A percentile compares a stretch with the other conserved stretches of the same genome.
Evolutionary conservation across 1,140 invertebrate genomes (phyloP).

Genomic region (Zaprionus lachaisei): DNA sequence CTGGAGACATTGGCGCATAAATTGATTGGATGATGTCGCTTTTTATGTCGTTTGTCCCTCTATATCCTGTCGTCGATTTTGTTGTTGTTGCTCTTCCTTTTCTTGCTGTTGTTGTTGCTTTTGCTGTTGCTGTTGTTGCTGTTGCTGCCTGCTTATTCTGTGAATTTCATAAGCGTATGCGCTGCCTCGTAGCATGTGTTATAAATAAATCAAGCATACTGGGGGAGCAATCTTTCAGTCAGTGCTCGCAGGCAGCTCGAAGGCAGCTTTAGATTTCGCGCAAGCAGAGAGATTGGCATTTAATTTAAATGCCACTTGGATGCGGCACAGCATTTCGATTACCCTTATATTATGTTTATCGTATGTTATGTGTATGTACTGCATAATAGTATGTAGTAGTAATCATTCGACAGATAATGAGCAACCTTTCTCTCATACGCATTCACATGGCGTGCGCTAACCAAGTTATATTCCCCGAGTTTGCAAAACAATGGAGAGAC

Average conservation of each 20-base stretch:
- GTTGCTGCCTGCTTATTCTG: slow-evolving; percentile 41
- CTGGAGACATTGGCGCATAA: slow-evolving; percentile 80
- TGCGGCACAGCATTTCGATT: slow-evolving; percentile 10
- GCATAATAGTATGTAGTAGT: background rate
- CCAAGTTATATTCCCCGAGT: slow-evolving; percentile 34
- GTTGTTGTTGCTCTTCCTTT: slow-evolving; percentile 16
- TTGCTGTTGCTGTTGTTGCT: slow-evolving; percentile 17
- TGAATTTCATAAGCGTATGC: slow-evolving; percentile 74
- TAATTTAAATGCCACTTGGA: slow-evolving; percentile 64
- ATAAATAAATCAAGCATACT: slow-evolving; percentile 78
- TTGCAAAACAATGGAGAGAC: slow-evolving; percentile 26
- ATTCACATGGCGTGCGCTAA: slow-evolving; percentile 23
- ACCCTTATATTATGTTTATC: background rate
- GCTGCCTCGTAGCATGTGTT: slow-evolving; percentile 74
- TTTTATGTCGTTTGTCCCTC: slow-evolving; percentile 75
- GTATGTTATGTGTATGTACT: background rate
- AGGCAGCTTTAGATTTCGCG: slow-evolving; percentile 42
- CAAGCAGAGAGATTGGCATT: slow-evolving; percentile 57
- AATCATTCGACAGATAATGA: background rate
- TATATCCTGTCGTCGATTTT: slow-evolving; percentile 25
- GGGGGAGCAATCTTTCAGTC: slow-evolving; percentile 66
- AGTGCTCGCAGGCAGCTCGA: slow-evolving; percentile 14
- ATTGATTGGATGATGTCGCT: slow-evolving; percentile 82
- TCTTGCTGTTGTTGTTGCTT: slow-evolving; percentile 8
- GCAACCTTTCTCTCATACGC: background rate